A percentile compares a stretch with the other conserved stretches of the same genome.
phyloP scores from a whole-genome alignment of 35 echinoderm and acorn worm species.

The Apostichopus japonicus region DNA sequence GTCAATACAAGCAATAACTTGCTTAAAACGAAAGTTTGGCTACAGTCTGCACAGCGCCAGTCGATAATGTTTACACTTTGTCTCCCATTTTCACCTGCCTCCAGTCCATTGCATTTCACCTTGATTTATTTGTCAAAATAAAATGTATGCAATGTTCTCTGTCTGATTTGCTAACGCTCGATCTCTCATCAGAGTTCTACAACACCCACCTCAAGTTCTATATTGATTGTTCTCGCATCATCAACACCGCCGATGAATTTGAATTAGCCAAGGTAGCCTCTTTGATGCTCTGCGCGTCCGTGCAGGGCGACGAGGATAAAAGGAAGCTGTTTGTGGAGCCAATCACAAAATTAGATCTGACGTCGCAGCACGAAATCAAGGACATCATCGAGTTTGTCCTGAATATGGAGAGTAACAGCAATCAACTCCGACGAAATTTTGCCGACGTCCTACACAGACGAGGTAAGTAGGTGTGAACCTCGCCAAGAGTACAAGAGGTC shows the following conservation, averaged over 20 bases:
- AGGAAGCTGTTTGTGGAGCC: constrained; percentile 81
- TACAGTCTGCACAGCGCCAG: no score
- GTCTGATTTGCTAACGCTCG: no score
- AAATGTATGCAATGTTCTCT: no score
- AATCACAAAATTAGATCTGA: constrained; percentile 83
- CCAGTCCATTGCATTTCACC: no score
- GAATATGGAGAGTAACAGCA: constrained; percentile 39
- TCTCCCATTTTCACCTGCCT: no score
- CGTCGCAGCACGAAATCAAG: constrained; percentile 77
- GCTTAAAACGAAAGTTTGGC: no score
- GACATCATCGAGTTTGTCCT: constrained; percentile 85
- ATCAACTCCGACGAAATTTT: constrained; percentile 68
- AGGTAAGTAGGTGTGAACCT: constrained; percentile 48
- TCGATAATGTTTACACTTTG: no score
- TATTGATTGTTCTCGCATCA: constrained; percentile 68
- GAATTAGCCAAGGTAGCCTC: constrained; percentile 82
- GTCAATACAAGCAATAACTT: no score
- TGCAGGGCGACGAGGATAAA: constrained; percentile 74
- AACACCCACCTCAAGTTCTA: constrained; percentile 68
- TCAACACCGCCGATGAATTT: constrained; percentile 53
- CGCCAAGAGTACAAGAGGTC: no score
- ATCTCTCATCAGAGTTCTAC: constrained; percentile 66
- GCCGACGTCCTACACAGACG: constrained; percentile 67
- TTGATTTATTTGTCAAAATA: no score
- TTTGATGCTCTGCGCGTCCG: constrained; percentile 75